Evolutionary conservation across 2,797 vertebrate species (phyloP).

Genomic region (Enteromius thamalakanensis): DNA sequence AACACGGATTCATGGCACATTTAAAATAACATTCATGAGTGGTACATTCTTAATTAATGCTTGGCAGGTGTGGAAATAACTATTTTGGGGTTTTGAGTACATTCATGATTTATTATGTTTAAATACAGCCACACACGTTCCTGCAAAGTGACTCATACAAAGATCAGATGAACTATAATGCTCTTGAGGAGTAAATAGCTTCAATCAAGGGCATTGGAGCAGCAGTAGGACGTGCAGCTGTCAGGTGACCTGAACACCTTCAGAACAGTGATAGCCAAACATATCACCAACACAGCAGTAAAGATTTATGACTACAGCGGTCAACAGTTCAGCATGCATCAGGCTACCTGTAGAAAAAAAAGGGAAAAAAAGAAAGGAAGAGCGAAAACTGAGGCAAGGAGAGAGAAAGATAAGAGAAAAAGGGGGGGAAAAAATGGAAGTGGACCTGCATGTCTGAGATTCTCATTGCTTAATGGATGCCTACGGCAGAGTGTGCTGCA

Average conservation of each 20-base stretch:
- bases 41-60: not conserved
- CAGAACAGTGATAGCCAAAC: not conserved
- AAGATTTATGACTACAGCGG: slow-evolving; percentile 13
- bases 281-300: slow-evolving; percentile 19
- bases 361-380: not conserved
- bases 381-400: not conserved
- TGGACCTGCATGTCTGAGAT: not conserved
- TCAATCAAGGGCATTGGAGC: slow-evolving; percentile 18
- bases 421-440: not conserved
- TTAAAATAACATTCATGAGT: not conserved
- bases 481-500: not conserved
- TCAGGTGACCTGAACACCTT: slow-evolving; percentile 34
- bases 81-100: not conserved
- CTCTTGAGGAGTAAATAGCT: slow-evolving; percentile 21
- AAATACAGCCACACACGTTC: not conserved
- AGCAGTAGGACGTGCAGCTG: slow-evolving; percentile 4
- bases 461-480: not conserved
- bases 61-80: not conserved
- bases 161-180: not conserved
- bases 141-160: not conserved
- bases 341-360: not conserved
- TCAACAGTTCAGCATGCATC: not conserved
- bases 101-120: slow-evolving; percentile 3
- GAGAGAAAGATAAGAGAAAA: not conserved
- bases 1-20: not conserved